Evolutionary conservation across 2,797 vertebrate genomes (phyloP).

Genomic region (Girardinus metallicus): DNA sequence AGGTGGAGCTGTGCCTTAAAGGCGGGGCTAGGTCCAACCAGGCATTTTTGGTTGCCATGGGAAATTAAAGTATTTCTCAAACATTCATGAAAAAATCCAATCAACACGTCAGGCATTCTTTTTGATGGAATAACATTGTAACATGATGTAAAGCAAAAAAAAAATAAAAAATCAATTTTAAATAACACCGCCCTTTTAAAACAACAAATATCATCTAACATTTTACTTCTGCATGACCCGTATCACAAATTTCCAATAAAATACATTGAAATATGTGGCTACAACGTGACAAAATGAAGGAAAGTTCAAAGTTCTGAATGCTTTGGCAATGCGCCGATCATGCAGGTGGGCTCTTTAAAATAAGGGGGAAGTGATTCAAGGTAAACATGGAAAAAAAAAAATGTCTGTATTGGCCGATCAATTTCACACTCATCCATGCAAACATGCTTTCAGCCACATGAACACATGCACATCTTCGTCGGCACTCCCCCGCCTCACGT

Average conservation of each 20-base stretch:
- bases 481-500: conserved; percentile 67
- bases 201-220: background rate
- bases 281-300: background rate
- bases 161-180: too few species aligned
- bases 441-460: conserved; percentile 21
- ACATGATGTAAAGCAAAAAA: too few species aligned
- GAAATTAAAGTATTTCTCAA: too few species aligned
- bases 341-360: conserved; percentile 64
- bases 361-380: conserved; percentile 24
- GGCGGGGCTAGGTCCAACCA: too few species aligned
- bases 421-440: conserved; percentile 17
- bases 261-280: background rate
- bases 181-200: background rate
- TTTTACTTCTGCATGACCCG: background rate
- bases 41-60: too few species aligned
- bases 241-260: background rate
- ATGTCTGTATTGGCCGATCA: background rate
- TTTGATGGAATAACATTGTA: too few species aligned
- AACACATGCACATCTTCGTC: conserved; percentile 50
- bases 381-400: background rate
- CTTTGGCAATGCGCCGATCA: background rate
- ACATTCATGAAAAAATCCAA: too few species aligned
- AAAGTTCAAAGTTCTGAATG: background rate
- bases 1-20: too few species aligned
- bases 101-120: too few species aligned